Percentiles rank a stretch among this genome's conserved stretches.
Conservation (phyloP, 1,140 invertebrate species). For the Brachystomella parvula region DNA sequence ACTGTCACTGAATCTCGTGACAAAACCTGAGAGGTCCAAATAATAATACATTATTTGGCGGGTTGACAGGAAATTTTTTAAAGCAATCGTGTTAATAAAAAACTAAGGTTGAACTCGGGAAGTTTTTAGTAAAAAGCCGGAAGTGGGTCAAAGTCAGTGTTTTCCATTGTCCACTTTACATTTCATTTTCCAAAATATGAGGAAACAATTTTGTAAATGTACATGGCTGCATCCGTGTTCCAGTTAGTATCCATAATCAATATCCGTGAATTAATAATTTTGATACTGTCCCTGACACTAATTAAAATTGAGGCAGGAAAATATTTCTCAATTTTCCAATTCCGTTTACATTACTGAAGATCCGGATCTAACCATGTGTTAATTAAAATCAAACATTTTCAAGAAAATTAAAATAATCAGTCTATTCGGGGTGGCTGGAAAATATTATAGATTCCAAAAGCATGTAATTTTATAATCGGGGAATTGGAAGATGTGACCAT, state of each 20-base stretch:
- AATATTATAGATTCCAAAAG: no score
- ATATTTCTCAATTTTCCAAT: no score
- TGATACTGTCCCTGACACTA: no score
- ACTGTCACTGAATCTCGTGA: constrained; percentile 58
- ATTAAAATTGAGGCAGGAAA: no score
- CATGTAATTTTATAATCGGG: background rate
- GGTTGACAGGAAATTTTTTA: no score
- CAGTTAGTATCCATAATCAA: no score
- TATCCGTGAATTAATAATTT: no score
- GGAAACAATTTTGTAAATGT: no score
- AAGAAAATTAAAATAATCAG: background rate
- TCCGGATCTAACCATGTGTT: background rate
- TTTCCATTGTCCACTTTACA: background rate
- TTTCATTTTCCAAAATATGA: no score
- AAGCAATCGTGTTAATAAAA: background rate
- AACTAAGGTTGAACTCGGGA: background rate
- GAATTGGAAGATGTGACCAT: background rate
- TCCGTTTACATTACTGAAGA: background rate
- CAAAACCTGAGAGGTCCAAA: constrained; percentile 48
- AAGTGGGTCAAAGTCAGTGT: background rate
- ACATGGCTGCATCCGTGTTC: no score
- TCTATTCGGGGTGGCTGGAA: background rate
- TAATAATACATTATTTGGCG: no score
- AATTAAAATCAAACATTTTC: background rate
- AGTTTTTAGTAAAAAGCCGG: background rate